Base-by-base conservation (phyloP, 2,888 invertebrate species). In the Scotopteryx bipunctaria region DNA sequence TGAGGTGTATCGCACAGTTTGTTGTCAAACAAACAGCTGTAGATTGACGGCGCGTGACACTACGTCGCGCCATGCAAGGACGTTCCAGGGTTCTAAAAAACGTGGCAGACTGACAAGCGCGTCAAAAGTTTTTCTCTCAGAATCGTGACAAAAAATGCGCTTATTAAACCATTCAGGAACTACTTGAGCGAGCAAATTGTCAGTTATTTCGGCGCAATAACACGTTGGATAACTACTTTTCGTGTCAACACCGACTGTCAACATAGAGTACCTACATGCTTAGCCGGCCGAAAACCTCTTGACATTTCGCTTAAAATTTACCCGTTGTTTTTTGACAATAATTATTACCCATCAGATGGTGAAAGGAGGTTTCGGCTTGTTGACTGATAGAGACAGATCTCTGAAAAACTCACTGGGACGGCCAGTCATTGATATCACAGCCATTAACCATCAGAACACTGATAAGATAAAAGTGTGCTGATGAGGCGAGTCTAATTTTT, bases 21-120 rank as follows among this genome's bases (percentile, higher is more conserved):
- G 82, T 83, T 84, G 79, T 83, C 74, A 84, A 83, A 84, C 82
- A 81, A 82, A 80, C 80, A 76, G 76, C 78, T 80, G 52, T 42
- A 31, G 31, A 66, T 63, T 64, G 74, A 50, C 72, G 71, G 66
- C 71, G 80, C 83, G 77, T 83, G 80, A 78, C 81, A 61, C 46
- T 65, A 59, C 66, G 76, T 71, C 76, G 77, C 77, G 76, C 76
- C 76, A 62, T 53, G 70, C 83, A 83, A 85, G 84, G 83, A 83
- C 83, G 73, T 55, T n/a, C 64, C 59, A 69, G 67, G 67, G 64
- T 64, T 70, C 53, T 59, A 78, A 81, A 80, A 80, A 76, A 51
- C 49, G 9, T 64, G 55, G 57, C 55, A 61, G 64, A 64, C 53
- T 59, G 52, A 62, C 66, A 65, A 64, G 63, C 64, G 54, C 55